These are phyloP conservation scores for Gnathonemus echidnorhynchus DNA, from an alignment of 2,113 vertebrate species.

Conservation along the genomic window DNA sequence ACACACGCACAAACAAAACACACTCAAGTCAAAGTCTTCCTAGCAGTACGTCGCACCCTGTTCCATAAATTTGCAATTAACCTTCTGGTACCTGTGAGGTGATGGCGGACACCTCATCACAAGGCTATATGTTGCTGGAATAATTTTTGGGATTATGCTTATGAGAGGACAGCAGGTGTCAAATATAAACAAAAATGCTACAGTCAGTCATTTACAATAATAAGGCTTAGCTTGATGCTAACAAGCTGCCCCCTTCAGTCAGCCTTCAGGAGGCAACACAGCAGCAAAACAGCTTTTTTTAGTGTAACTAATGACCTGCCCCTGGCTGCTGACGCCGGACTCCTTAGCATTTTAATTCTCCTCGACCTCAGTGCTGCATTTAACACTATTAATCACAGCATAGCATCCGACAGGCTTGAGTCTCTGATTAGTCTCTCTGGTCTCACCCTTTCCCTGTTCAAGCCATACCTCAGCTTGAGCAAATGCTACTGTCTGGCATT, in stretches of 20 bases:
- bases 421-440: conserved; percentile 11
- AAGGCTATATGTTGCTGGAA: neutral
- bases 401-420: neutral
- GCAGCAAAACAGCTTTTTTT: neutral
- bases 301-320: conserved; percentile 5
- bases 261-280: neutral
- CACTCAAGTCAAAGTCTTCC: neutral
- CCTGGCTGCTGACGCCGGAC: neutral
- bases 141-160: neutral
- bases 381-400: conserved; percentile 7
- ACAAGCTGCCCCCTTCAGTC: neutral
- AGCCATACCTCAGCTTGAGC: neutral
- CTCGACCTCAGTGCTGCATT: neutral
- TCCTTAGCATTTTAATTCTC: conserved; percentile 13
- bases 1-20: neutral
- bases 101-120: neutral
- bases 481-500: neutral
- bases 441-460: neutral
- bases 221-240: neutral
- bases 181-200: neutral
- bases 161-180: neutral
- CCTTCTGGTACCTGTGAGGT: neutral
- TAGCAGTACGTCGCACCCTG: neutral
- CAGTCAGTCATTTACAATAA: neutral
- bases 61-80: neutral